Base-by-base conservation (phyloP, 2,113 vertebrate genomes). In the Saccopteryx bilineata region DNA sequence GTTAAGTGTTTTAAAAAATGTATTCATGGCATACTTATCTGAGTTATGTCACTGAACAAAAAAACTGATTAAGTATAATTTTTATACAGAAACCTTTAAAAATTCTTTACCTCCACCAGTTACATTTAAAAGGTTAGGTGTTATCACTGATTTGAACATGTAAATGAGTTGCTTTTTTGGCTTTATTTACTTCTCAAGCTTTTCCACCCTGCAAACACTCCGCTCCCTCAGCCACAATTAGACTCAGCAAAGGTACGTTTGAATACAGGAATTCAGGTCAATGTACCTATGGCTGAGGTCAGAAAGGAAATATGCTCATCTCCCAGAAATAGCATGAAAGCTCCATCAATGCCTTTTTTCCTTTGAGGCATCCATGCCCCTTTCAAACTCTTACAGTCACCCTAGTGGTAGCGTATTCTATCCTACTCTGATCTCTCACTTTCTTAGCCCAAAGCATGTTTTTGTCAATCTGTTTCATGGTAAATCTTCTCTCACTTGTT, bases 1-100 rank as follows among this genome's bases (percentile, higher is more conserved):
- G 39, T 39, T 39, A 39, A 39, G 39, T 39, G 0, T 13, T 31
- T 76, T 63, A 88, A 54, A n/a, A 83, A 89, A 90, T 68, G 19
- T 46, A 82, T 63, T 66, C 14, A 86, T 90, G 13, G 66, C 19
- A 83, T 39, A 76, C 90, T 13, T 93, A 96, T 84, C 21, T 76
- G 23, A 76, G 31, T 71, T 83, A 82, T 60, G 71, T 17, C 63
- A 91, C 15, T 28, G 33, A 82, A 65, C n/a, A 80, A 24, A 89
- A 89, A 72, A 80, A 17, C 58, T 61, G 11, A 75, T 8, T 50
- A 90, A 82, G 9, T 39, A 19, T n/a, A 6, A 68, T 56, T 93
- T 91, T 74, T 75, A 39, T 21, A 90, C 18, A 90, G 72, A 89
- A 92, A 87, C 14, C n/a, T 90, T 84, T 31, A 83, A 72, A 68